Percentiles rank a stretch among this genome's conserved stretches.
Conservation (phyloP, 2,797 vertebrate genomes). For the Anas acuta region DNA sequence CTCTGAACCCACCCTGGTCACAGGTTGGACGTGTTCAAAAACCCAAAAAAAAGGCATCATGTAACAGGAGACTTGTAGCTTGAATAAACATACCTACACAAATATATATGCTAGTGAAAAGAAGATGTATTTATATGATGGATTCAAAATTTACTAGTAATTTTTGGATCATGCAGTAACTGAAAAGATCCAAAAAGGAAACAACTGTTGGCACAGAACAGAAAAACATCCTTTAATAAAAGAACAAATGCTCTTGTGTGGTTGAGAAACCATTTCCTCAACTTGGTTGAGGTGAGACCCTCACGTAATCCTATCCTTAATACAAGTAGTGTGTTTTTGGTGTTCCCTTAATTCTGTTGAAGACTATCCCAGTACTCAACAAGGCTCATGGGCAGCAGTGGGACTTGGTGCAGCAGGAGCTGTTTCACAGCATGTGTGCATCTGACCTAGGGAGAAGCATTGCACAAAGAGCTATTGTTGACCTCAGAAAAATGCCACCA, state of each 20-base stretch:
- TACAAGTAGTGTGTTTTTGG: background rate
- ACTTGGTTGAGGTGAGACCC: background rate
- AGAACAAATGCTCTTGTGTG: background rate
- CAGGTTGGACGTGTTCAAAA: background rate
- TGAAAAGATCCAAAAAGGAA: background rate
- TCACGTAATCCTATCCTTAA: background rate
- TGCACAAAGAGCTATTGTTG: background rate
- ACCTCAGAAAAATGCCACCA: background rate
- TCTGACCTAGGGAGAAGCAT: background rate
- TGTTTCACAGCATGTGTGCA: fast-evolving
- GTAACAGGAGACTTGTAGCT: background rate
- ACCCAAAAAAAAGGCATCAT: background rate
- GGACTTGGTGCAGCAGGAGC: background rate
- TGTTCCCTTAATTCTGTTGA: background rate
- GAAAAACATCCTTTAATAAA: background rate
- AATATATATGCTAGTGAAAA: background rate
- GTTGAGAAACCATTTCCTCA: background rate
- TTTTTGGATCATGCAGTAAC: background rate
- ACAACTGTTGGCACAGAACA: background rate
- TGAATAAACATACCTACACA: too few relatives aligned
- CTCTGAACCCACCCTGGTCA: too few relatives aligned
- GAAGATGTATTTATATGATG: background rate
- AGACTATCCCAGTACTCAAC: background rate
- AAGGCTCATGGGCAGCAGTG: fast-evolving
- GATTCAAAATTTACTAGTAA: background rate